Base-by-base conservation (phyloP, 2,888 invertebrate species). In the Rhagonycha fulva region DNA sequence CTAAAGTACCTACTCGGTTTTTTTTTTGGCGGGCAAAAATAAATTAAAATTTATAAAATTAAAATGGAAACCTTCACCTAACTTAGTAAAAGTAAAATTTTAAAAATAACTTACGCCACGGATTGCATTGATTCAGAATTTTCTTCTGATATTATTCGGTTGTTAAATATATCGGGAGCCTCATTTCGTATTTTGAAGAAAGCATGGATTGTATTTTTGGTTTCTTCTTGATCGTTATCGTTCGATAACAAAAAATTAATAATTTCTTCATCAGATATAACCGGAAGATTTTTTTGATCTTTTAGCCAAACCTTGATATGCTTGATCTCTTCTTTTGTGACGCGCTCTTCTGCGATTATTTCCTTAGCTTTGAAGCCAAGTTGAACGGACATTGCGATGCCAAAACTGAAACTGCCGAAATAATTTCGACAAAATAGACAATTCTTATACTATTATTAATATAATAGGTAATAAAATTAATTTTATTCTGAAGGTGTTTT, bases 121-220 rank as follows among this genome's bases (percentile, higher is more conserved):
- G 90, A 89, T 63, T 90, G 81, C 4, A 89, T 87, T 79, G 86
- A 85, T 74, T 88, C 85, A 23, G 90, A 78, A 73, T 87, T 87
- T 2, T 87, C 86, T 2, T 80, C 80, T 1, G 83, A 83, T 9
- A 89, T 82, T 82, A 90, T 87, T 70, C 93, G 88, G 77, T 91
- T 89, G 72, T 89, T 89, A 82, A 93, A 94, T 80, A 93, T 89
- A 82, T 93, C 92, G 0, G 93, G 92, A 0, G 89, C 89, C 80
- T 90, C 90, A 80, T 89, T 89, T 79, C 91, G 89, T 72, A 90
- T 86, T 32, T 88, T 88, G 84, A 91, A 93, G 86, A 92, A 93
- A 76, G 89, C 89, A 80, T 90, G 89, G 81, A 94, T 91, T 81
- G 93, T 93, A n/a, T 84, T 87, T 84, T 91, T 91, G 0, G 91